Conservation (phyloP, 2,113 vertebrate species). For the Erinaceus europaeus region DNA sequence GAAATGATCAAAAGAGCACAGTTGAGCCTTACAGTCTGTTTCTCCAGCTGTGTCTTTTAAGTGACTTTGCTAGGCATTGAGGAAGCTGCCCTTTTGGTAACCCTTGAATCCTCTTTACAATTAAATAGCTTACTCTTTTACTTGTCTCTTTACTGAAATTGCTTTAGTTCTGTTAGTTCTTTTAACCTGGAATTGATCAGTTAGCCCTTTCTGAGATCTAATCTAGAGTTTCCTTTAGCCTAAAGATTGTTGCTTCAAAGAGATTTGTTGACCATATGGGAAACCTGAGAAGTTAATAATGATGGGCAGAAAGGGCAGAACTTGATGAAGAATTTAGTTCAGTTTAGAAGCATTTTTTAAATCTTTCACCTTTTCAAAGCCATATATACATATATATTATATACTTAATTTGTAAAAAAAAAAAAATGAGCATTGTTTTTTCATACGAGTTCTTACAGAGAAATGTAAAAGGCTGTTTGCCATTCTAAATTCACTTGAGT, state of each 20-base stretch:
- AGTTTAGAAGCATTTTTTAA: neutral
- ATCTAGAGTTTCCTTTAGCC: neutral
- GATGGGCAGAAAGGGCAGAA: neutral
- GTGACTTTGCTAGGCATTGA: neutral
- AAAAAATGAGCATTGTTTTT: neutral
- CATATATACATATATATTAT: neutral
- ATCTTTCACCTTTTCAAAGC: neutral
- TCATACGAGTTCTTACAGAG: neutral
- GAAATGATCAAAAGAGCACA: neutral
- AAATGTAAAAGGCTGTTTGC: neutral
- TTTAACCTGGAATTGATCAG: neutral
- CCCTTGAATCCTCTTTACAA: neutral
- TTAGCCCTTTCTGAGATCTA: neutral
- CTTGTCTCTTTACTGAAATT: neutral
- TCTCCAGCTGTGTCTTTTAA: conserved; percentile 18
- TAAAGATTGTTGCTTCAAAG: too few relatives aligned
- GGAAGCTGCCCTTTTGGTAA: too few relatives aligned
- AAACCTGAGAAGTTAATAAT: neutral
- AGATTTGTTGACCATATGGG: neutral
- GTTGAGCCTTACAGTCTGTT: neutral
- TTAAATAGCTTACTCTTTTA: conserved; percentile 14
- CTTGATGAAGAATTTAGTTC: too few relatives aligned
- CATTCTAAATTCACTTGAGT: conserved; percentile 6
- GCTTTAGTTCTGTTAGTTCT: conserved; percentile 5
- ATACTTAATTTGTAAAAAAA: neutral